Evolutionary conservation across 1,140 invertebrate genomes (phyloP).

Genomic region (Eriocheir sinensis): DNA sequence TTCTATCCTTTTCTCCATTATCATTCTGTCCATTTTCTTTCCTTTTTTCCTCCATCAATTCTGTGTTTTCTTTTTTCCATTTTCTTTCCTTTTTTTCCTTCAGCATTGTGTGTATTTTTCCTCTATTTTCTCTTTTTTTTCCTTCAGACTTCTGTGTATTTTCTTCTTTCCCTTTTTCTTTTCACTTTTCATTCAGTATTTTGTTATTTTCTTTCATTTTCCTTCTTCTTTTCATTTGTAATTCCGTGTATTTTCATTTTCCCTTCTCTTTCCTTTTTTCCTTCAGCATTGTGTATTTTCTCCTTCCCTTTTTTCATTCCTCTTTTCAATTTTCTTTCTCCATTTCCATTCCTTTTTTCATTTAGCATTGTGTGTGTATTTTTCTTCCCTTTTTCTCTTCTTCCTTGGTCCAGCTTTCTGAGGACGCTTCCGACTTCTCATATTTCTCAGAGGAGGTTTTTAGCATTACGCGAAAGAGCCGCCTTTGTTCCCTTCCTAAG

Average conservation of each 20-base stretch:
- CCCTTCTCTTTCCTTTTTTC: too few relatives aligned
- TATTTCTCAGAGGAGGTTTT: too few relatives aligned
- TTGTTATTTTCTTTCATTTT: background rate
- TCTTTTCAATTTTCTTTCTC: background rate
- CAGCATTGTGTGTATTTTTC: background rate
- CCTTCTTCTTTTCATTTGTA: background rate
- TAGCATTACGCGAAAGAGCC: background rate
- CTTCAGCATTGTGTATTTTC: too few relatives aligned
- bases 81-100: background rate
- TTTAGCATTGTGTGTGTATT: background rate
- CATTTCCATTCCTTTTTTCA: background rate
- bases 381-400: too few relatives aligned
- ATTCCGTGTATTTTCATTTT: too few relatives aligned
- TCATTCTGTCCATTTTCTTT: background rate
- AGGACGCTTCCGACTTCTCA: too few relatives aligned
- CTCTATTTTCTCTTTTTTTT: background rate
- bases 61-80: background rate
- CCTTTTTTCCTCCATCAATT: background rate
- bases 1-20: background rate
- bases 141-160: background rate
- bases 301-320: background rate
- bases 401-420: too few relatives aligned
- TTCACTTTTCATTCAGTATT: background rate
- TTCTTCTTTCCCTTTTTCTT: background rate
- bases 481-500: background rate